Conservation (phyloP, 2,797 vertebrate genomes). For the Pyrocephalus nanus region DNA sequence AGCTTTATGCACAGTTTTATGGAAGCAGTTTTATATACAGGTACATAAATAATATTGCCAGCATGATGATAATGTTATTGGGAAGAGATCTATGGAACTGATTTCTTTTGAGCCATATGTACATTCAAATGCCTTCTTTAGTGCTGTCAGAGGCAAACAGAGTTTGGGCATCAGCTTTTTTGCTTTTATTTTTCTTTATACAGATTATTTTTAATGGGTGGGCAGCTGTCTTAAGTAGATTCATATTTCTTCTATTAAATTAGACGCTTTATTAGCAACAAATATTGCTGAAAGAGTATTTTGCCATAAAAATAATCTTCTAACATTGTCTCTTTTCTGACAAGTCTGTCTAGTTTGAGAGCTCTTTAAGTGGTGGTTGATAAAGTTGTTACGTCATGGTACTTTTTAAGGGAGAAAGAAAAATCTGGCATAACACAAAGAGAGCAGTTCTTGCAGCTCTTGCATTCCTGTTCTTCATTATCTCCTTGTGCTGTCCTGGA, state of each 20-base stretch:
- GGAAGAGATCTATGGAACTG: not conserved
- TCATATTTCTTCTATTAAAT: constrained; percentile 39
- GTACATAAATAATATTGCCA: not conserved
- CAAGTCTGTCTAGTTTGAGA: not conserved
- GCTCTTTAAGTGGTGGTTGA: not conserved
- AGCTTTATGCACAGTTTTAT: not conserved
- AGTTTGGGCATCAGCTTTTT: not conserved
- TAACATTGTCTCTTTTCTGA: not conserved
- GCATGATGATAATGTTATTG: not conserved
- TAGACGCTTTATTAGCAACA: constrained; percentile 33
- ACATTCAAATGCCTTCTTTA: not conserved
- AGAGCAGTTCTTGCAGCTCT: constrained; percentile 38
- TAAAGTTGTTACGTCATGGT: constrained; percentile 44
- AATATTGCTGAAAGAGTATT: not conserved
- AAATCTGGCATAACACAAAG: constrained; percentile 12
- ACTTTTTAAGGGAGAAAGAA: constrained; percentile 30
- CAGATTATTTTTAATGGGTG: not conserved
- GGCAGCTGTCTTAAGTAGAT: constrained; percentile 28
- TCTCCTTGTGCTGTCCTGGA: constrained; percentile 51
- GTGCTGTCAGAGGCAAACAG: not conserved
- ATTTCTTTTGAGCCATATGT: not conserved
- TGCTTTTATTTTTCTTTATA: not conserved
- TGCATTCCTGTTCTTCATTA: constrained; percentile 65
- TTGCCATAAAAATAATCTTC: constrained; percentile 1
- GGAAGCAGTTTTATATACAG: not conserved